Percentiles rank a stretch among this genome's conserved stretches.
phyloP scores from a whole-genome alignment of 2,888 invertebrate species.

The Papilio gigon region DNA sequence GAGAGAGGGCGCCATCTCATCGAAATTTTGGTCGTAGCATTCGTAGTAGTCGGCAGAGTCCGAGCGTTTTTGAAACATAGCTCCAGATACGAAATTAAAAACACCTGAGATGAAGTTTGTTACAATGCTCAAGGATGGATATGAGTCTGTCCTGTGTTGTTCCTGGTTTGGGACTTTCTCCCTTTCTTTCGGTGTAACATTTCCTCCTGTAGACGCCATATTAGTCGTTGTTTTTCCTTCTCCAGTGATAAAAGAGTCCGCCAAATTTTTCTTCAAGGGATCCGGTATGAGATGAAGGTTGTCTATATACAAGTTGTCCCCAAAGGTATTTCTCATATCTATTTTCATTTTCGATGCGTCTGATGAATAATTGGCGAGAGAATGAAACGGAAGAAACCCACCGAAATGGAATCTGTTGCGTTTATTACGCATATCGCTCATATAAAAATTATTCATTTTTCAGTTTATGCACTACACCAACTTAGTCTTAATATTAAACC shows the following conservation, averaged over 20 bases:
- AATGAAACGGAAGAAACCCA: conserved; percentile 57
- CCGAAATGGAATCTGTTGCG: conserved; percentile 54
- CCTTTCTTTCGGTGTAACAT: conserved; percentile 42
- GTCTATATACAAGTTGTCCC: conserved; percentile 60
- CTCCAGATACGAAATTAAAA: conserved; percentile 63
- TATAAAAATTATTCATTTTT: conserved; percentile 64
- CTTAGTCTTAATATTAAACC: conserved; percentile 59
- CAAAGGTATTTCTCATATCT: conserved; percentile 60
- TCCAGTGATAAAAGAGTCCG: conserved; percentile 63
- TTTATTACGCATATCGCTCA: conserved; percentile 61
- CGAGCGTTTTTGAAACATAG: conserved; percentile 61
- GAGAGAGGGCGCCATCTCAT: conserved; percentile 53
- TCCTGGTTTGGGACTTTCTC: conserved; percentile 47
- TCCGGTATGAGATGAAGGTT: conserved; percentile 67
- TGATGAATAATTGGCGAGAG: conserved; percentile 63
- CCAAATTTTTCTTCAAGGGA: conserved; percentile 71
- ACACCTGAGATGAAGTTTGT: conserved; percentile 67
- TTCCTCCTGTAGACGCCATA: conserved; percentile 43
- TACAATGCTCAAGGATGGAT: conserved; percentile 59
- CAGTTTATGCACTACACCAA: conserved; percentile 52
- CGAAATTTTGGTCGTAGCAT: conserved; percentile 54
- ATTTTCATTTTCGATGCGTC: conserved; percentile 54
- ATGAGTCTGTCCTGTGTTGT: conserved; percentile 48
- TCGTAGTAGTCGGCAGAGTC: conserved; percentile 59
- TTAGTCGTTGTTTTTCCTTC: conserved; percentile 45